Evolutionary conservation across 1,140 invertebrate genomes (phyloP).

Genomic region (Calephelis nemesis): DNA sequence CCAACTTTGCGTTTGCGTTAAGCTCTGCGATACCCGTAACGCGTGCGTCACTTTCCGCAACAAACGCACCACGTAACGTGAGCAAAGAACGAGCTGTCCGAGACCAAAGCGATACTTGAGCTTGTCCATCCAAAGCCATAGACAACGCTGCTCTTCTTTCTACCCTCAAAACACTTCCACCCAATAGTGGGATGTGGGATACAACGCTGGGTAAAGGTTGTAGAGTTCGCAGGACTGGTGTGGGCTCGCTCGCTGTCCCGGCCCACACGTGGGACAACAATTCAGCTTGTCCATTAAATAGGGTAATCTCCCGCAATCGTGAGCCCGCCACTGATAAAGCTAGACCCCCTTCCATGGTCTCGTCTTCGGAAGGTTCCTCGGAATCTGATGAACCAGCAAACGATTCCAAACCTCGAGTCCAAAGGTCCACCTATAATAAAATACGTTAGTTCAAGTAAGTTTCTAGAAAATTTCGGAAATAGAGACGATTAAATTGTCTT

Average conservation of each 20-base stretch:
- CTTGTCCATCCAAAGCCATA: conserved; percentile 41
- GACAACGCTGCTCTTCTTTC: conserved; percentile 27
- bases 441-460: not conserved
- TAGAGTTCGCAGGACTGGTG: conserved; percentile 44
- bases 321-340: conserved; percentile 39
- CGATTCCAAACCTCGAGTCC: conserved; percentile 46
- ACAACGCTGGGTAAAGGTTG: conserved; percentile 20
- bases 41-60: conserved; percentile 29
- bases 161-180: conserved; percentile 33
- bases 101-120: conserved; percentile 48
- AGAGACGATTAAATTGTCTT: too few species aligned
- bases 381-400: conserved; percentile 34
- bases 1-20: conserved; percentile 22
- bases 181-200: conserved; percentile 33
- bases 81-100: conserved; percentile 40
- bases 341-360: conserved; percentile 36
- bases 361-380: conserved; percentile 13
- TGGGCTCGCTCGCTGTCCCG: conserved; percentile 48
- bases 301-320: conserved; percentile 34
- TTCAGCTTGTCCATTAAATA: conserved; percentile 45
- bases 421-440: conserved; percentile 42
- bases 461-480: too few species aligned
- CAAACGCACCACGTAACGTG: conserved; percentile 35
- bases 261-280: conserved; percentile 57
- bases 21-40: conserved; percentile 23